These are phyloP conservation scores for Phasianus colchicus DNA, from an alignment of 2,113 vertebrate genomes.

Conservation along the genomic window DNA sequence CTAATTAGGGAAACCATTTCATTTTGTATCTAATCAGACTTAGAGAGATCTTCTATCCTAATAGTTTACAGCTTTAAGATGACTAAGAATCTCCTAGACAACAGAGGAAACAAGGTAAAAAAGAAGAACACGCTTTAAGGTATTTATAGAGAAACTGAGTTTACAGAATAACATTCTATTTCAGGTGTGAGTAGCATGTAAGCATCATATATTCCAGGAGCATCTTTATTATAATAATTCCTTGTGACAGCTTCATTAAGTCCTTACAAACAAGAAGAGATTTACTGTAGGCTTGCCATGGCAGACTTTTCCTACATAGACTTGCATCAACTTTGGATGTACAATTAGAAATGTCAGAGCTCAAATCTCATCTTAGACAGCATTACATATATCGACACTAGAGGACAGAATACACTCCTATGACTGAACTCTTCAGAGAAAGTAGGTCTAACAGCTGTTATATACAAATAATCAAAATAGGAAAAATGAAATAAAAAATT, in stretches of 20 bases:
- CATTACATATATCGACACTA: not conserved
- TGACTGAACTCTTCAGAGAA: not conserved
- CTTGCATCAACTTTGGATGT: not conserved
- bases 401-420: not conserved
- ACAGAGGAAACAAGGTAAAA: not conserved
- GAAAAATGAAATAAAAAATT: not conserved
- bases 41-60: not conserved
- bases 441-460: not conserved
- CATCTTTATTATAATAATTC: not conserved
- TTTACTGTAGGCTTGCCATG: not conserved
- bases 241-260: not conserved
- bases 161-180: not conserved
- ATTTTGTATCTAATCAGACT: not conserved
- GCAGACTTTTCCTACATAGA: not conserved
- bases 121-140: not conserved
- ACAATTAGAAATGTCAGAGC: conserved; percentile 1
- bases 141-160: not conserved
- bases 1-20: not conserved
- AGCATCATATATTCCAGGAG: not conserved
- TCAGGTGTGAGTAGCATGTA: not conserved
- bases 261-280: not conserved
- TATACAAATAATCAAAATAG: not conserved
- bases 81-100: not conserved
- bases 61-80: not conserved
- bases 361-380: not conserved